Conservation (phyloP, 2,888 invertebrate species). For the Drosophila percnosoma region DNA sequence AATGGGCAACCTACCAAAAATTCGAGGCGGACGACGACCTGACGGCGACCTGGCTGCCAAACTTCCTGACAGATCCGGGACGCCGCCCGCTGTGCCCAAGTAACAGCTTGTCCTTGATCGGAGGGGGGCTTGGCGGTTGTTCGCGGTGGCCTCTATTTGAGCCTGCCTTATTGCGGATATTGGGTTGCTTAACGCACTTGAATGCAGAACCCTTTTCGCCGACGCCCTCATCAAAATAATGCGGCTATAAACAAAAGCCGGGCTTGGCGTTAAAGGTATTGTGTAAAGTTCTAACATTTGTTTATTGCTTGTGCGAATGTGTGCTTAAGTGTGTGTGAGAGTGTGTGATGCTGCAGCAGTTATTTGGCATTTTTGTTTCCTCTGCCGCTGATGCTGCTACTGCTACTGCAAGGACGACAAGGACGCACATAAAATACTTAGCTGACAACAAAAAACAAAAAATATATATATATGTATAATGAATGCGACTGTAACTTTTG, state of each 20-base stretch:
- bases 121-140: background rate
- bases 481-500: conserved; percentile 43
- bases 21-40: conserved; percentile 4
- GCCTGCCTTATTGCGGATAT: conserved; percentile 40
- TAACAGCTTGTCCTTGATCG: conserved; percentile 2
- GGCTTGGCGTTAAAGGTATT: conserved; percentile 36
- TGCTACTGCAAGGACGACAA: conserved; percentile 34
- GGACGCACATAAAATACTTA: conserved; percentile 71
- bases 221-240: conserved; percentile 30
- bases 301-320: conserved; percentile 38
- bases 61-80: conserved; percentile 4
- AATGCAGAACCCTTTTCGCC: conserved; percentile 21
- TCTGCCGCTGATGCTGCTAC: conserved; percentile 25
- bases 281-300: conserved; percentile 51
- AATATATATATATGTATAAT: background rate
- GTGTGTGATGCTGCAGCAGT: conserved; percentile 35
- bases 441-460: conserved; percentile 19
- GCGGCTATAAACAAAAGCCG: conserved; percentile 34
- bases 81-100: conserved; percentile 26
- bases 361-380: conserved; percentile 45
- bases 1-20: conserved; percentile 24
- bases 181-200: conserved; percentile 48
- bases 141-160: conserved; percentile 1
- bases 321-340: background rate
- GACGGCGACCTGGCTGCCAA: conserved; percentile 3